Evolutionary conservation across 2,888 invertebrate species (phyloP).

Genomic region (Smittia aterrima): DNA sequence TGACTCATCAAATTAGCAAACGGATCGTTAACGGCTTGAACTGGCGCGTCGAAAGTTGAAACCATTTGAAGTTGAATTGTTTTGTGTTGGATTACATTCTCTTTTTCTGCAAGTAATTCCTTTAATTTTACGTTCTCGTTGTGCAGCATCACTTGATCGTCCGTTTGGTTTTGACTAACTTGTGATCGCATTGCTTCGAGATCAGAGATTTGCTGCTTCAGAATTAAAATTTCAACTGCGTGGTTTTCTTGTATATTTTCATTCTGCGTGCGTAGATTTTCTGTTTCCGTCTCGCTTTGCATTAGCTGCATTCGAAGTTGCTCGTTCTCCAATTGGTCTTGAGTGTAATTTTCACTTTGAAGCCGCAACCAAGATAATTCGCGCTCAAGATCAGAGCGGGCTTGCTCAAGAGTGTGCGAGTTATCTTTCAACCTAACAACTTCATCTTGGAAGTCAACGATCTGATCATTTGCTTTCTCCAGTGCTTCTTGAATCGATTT

Average conservation of each 20-base stretch:
- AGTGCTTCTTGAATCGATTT: conserved; percentile 59
- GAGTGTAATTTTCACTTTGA: conserved; percentile 51
- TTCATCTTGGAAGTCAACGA: conserved; percentile 58
- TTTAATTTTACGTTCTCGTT: conserved; percentile 61
- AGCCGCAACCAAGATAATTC: conserved; percentile 50
- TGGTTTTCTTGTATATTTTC: conserved; percentile 51
- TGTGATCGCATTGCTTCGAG: conserved; percentile 51
- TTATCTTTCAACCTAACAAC: conserved; percentile 51
- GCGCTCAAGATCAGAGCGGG: conserved; percentile 48
- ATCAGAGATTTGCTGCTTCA: conserved; percentile 46
- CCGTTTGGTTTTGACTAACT: conserved; percentile 54
- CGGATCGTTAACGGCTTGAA: conserved; percentile 41
- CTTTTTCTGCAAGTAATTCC: conserved; percentile 56
- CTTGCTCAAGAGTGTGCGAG: conserved; percentile 48
- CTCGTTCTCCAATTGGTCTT: conserved; percentile 51
- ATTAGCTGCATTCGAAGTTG: conserved; percentile 53
- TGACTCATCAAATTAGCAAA: conserved; percentile 16
- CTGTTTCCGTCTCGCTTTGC: conserved; percentile 54
- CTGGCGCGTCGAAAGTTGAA: conserved; percentile 42
- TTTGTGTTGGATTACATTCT: conserved; percentile 52
- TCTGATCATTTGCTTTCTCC: conserved; percentile 59
- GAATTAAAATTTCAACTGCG: conserved; percentile 7
- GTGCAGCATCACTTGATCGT: conserved; percentile 54
- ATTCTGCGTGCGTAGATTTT: conserved; percentile 50
- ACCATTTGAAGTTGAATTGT: conserved; percentile 51